Conservation (phyloP, 1,140 invertebrate genomes). For the Trachymyrmex septentrionalis region DNA sequence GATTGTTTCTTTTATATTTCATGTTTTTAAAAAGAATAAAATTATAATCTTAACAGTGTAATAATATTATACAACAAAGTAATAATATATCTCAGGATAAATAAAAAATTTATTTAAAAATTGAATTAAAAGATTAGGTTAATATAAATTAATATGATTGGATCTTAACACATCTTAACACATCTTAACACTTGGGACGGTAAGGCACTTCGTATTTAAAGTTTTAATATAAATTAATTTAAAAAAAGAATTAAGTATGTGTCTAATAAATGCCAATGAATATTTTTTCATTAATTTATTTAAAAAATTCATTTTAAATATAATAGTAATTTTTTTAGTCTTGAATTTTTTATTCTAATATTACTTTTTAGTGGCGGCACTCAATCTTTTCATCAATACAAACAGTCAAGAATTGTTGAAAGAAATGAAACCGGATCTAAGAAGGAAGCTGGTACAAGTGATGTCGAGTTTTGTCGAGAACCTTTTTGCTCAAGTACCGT, state of each 20-base stretch:
- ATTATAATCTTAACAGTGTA: not conserved
- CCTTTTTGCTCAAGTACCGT: conserved; percentile 91
- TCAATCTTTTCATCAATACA: conserved; percentile 95
- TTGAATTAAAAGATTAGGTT: not conserved
- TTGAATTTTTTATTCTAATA: not conserved
- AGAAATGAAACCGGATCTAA: conserved; percentile 94
- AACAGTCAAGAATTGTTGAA: conserved; percentile 93
- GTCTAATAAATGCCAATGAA: not conserved
- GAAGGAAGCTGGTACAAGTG: conserved; percentile 91
- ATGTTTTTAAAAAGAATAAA: not conserved
- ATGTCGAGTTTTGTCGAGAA: conserved; percentile 92
- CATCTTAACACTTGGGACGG: no score
- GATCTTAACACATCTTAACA: no score
- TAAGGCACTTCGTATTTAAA: no score
- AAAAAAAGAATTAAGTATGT: not conserved
- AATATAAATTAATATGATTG: no score
- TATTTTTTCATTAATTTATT: not conserved
- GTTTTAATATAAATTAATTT: no score
- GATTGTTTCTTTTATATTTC: not conserved
- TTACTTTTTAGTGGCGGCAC: conserved; percentile 89
- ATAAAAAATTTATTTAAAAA: not conserved
- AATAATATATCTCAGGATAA: not conserved
- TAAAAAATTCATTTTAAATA: not conserved
- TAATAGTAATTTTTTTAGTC: not conserved
- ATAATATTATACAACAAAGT: not conserved